Evolutionary conservation across 2,888 invertebrate species (phyloP).

Genomic region (Hedya salicella): DNA sequence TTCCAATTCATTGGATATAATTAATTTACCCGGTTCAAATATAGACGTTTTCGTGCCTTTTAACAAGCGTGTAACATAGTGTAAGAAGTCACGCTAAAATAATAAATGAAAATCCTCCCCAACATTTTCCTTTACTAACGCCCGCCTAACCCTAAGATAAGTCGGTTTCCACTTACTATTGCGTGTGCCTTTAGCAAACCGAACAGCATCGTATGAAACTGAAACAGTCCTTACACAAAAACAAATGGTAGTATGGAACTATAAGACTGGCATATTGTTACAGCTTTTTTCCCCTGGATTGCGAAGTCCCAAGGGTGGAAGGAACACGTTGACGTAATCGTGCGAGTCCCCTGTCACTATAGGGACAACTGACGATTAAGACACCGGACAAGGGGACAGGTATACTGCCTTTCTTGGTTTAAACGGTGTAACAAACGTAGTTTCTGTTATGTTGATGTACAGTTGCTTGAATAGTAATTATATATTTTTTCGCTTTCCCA

Average conservation of each 20-base stretch:
- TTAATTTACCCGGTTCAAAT: too few species aligned
- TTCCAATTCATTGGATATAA: too few species aligned
- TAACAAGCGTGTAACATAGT: neutral
- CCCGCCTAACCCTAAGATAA: neutral
- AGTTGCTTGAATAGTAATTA: too few species aligned
- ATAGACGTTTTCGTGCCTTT: neutral
- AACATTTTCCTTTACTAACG: neutral
- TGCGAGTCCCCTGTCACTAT: slow-evolving; percentile 18
- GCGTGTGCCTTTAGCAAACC: neutral
- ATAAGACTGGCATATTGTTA: neutral
- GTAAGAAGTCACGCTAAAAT: neutral
- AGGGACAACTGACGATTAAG: slow-evolving; percentile 16
- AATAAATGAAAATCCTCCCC: neutral
- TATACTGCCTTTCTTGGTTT: slow-evolving; percentile 9
- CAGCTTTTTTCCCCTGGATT: neutral
- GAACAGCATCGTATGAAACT: slow-evolving; percentile 11
- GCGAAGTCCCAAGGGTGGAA: slow-evolving; percentile 2
- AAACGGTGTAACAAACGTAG: neutral
- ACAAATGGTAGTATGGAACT: neutral
- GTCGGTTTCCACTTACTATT: neutral
- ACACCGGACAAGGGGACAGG: slow-evolving; percentile 7
- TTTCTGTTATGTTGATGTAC: neutral
- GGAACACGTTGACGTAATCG: slow-evolving; percentile 19
- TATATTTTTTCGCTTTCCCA: too few species aligned
- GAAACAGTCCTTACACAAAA: neutral